Percentiles rank a stretch among this genome's conserved stretches.
Evolutionary conservation across 1,140 invertebrate genomes (phyloP).

Genomic region (Euura saliciscinereae): DNA sequence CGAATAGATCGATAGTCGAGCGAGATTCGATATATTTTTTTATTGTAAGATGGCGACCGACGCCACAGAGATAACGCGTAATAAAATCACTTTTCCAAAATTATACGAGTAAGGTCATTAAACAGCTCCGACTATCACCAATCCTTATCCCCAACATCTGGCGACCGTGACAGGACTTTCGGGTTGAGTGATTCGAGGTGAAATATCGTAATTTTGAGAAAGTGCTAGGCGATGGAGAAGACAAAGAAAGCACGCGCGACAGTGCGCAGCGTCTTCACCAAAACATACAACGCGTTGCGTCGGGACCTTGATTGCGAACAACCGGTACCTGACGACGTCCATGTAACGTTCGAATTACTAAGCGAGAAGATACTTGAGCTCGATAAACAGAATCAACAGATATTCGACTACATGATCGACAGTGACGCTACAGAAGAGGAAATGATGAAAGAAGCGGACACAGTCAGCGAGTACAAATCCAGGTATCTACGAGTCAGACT

Average conservation of each 20-base stretch:
- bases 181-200: neutral
- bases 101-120: no score
- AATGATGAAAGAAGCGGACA: neutral
- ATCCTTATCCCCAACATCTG: neutral
- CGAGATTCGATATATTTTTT: no score
- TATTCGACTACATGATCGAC: neutral
- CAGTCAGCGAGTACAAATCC: neutral
- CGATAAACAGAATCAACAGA: neutral
- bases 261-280: no score
- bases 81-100: no score
- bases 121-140: no score
- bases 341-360: neutral
- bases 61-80: no score
- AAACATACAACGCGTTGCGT: neutral
- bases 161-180: neutral
- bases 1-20: no score
- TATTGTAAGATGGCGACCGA: no score
- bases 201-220: neutral
- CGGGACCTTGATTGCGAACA: neutral
- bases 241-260: no score
- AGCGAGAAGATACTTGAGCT: neutral
- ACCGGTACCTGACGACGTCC: no score
- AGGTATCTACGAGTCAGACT: neutral
- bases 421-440: neutral
- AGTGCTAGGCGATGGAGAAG: no score